Conservation (phyloP, 2,113 vertebrate species). For the Calypte anna region DNA sequence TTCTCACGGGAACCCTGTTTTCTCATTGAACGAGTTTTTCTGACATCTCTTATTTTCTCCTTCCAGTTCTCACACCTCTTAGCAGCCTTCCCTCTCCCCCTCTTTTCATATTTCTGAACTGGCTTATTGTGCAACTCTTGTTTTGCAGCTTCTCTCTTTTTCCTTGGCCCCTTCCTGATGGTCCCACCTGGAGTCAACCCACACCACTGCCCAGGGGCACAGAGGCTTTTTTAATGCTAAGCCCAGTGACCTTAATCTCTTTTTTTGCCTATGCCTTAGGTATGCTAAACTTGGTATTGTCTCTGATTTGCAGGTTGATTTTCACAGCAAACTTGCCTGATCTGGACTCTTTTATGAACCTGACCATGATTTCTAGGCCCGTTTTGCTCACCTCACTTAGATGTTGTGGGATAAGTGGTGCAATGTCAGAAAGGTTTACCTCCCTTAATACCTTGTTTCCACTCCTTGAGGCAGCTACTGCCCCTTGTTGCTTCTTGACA, state of each 20-base stretch:
- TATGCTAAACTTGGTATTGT: no score
- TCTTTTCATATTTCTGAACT: not conserved
- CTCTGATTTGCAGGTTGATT: no score
- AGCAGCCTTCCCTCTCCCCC: rapidly evolving
- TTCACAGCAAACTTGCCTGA: not conserved
- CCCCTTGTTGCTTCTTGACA: not conserved
- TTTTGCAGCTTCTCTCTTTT: not conserved
- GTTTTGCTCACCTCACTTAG: not conserved
- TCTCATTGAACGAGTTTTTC: not conserved
- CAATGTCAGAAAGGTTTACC: not conserved
- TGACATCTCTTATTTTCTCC: not conserved
- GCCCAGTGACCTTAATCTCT: no score
- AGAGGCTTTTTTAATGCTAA: no score
- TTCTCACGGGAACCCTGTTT: not conserved
- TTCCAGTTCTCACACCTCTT: not conserved
- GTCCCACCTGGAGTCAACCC: no score
- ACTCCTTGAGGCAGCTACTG: not conserved
- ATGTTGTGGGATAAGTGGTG: not conserved
- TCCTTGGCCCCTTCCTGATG: not conserved
- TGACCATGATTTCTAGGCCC: not conserved
- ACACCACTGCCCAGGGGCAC: no score
- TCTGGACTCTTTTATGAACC: not conserved
- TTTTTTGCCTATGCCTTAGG: no score
- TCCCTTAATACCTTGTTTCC: not conserved
- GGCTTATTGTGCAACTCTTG: not conserved